Evolutionary conservation across 1,140 invertebrate species (phyloP).

Genomic region (Octopus bimaculoides): DNA sequence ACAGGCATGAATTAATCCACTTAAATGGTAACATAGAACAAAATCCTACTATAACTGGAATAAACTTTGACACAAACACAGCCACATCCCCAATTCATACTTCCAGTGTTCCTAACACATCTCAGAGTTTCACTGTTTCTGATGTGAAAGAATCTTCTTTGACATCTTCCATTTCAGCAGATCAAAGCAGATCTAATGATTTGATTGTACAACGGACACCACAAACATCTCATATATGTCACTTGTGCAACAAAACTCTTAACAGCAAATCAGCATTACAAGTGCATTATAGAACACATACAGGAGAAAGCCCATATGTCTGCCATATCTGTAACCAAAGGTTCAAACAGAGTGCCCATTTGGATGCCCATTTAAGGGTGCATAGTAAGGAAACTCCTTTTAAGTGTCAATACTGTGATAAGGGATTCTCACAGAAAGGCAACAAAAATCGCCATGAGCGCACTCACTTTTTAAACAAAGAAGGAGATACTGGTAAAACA

Average conservation of each 20-base stretch:
- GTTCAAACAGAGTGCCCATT: constrained; percentile 8
- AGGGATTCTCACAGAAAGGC: constrained; percentile 19
- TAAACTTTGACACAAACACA: background rate
- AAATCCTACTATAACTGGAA: background rate
- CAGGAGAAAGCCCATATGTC: background rate
- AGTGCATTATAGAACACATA: background rate
- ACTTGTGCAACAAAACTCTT: background rate
- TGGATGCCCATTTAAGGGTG: constrained; percentile 28
- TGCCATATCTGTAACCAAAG: background rate
- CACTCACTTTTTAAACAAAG: background rate
- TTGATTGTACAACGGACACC: background rate
- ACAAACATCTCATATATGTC: background rate
- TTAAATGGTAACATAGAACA: background rate
- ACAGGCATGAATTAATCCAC: background rate
- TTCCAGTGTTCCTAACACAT: background rate
- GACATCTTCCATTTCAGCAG: background rate
- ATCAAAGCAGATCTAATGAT: background rate
- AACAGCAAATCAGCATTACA: background rate
- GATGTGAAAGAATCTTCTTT: background rate
- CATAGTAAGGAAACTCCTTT: constrained; percentile 85
- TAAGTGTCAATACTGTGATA: constrained; percentile 20
- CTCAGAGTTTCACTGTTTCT: background rate
- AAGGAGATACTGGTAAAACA: background rate
- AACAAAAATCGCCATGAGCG: constrained; percentile 19
- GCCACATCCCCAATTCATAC: background rate